Evolutionary conservation across 2,888 invertebrate species (phyloP).

Genomic region (Troides oblongomaculatus): DNA sequence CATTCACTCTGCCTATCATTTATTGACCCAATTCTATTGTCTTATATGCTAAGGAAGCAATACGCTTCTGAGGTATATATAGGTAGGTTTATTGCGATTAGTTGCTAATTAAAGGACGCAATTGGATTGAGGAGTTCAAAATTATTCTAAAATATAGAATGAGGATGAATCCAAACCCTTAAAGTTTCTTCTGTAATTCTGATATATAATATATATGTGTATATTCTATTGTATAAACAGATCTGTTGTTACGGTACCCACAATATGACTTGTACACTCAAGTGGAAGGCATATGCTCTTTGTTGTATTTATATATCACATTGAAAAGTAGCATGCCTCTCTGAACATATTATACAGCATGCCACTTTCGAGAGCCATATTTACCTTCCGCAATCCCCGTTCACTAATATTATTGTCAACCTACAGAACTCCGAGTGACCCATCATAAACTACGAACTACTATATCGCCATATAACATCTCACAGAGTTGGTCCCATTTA

Average conservation of each 20-base stretch:
- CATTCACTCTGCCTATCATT: slow-evolving; percentile 47
- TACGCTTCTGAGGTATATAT: slow-evolving; percentile 70
- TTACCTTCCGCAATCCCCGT: slow-evolving; percentile 53
- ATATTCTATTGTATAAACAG: slow-evolving; percentile 61
- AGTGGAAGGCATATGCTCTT: slow-evolving; percentile 60
- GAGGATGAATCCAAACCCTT: slow-evolving; percentile 46
- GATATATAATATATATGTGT: slow-evolving; percentile 34
- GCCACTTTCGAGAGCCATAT: slow-evolving; percentile 66
- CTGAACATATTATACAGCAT: slow-evolving; percentile 78
- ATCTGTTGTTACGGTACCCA: slow-evolving; percentile 69
- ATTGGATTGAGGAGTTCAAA: slow-evolving; percentile 43
- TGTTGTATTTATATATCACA: slow-evolving; percentile 65
- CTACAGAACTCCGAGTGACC: slow-evolving; percentile 43
- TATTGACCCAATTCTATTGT: slow-evolving; percentile 53
- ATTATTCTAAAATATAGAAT: slow-evolving; percentile 49
- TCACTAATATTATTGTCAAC: slow-evolving; percentile 44
- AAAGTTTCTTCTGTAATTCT: slow-evolving; percentile 41
- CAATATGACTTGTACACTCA: slow-evolving; percentile 41
- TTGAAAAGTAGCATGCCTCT: slow-evolving; percentile 68
- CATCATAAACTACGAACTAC: slow-evolving; percentile 44
- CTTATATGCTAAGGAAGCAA: slow-evolving; percentile 67
- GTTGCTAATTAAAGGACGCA: slow-evolving; percentile 46
- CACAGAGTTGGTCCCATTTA: slow-evolving; percentile 77
- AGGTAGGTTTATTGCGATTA: slow-evolving; percentile 55
- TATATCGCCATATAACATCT: slow-evolving; percentile 56